A percentile compares a stretch with the other conserved stretches of the same genome.
Conservation (phyloP, 92 coral and sea anemone genomes). For the Phenganax subtilis region DNA sequence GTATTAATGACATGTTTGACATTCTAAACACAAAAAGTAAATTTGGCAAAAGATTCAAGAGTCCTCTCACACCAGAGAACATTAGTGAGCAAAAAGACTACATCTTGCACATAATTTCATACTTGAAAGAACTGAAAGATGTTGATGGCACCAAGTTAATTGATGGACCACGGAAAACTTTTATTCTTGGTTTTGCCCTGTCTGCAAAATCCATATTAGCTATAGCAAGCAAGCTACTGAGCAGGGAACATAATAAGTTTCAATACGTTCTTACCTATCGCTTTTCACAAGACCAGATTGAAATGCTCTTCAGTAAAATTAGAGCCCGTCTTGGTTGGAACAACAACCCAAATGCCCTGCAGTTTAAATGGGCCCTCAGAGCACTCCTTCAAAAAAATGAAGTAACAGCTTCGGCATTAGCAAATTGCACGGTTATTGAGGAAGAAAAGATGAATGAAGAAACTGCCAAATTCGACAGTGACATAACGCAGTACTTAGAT, state of each 20-base stretch:
- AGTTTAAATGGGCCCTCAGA: constrained; percentile 23
- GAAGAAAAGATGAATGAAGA: constrained; percentile 1
- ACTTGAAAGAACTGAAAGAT: constrained; percentile 21
- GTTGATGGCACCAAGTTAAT: neutral
- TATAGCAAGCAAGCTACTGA: neutral
- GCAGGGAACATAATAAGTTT: constrained; percentile 3
- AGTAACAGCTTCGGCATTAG: neutral
- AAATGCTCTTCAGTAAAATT: constrained; percentile 15
- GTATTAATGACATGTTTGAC: constrained; percentile 7
- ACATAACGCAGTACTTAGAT: neutral
- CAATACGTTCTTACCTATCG: constrained; percentile 15
- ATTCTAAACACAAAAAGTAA: constrained; percentile 14
- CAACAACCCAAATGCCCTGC: constrained; percentile 7
- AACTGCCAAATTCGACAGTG: neutral
- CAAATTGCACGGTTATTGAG: constrained; percentile 8
- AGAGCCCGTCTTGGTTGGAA: constrained; percentile 11
- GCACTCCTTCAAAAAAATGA: constrained; percentile 14
- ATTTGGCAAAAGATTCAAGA: neutral
- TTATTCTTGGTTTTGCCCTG: constrained; percentile 18
- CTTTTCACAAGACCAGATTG: constrained; percentile 22
- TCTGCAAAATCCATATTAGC: constrained; percentile 22
- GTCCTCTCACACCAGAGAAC: neutral
- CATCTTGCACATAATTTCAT: neutral
- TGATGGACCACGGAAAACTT: constrained; percentile 28
- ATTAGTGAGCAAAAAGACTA: neutral